These are phyloP conservation scores for Ennomos erosarius DNA, from an alignment of 2,888 invertebrate genomes.

Conservation along the genomic window DNA sequence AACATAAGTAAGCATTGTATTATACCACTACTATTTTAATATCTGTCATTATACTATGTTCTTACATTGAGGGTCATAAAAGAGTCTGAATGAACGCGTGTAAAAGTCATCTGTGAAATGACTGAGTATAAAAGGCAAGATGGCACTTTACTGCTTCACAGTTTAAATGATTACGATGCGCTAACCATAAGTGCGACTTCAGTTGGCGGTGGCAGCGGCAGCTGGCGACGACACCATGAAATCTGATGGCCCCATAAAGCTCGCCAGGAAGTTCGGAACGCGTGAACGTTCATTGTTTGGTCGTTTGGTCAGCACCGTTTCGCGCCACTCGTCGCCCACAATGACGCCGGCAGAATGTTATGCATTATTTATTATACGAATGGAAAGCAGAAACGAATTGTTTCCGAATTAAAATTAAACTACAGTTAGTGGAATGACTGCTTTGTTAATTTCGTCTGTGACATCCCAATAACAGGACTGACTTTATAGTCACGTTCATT, in stretches of 20 bases:
- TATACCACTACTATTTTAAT: too few relatives aligned
- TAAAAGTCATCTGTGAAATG: neutral
- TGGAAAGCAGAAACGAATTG: conserved; percentile 37
- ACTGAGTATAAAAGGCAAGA: conserved; percentile 1
- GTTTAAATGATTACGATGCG: conserved; percentile 23
- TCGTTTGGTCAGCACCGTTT: conserved; percentile 61
- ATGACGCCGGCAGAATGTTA: conserved; percentile 47
- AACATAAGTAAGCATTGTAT: too few relatives aligned
- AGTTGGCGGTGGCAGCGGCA: conserved; percentile 31
- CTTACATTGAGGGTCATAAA: too few relatives aligned
- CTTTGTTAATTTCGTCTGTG: neutral
- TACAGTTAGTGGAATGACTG: conserved; percentile 25
- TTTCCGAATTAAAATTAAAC: conserved; percentile 32
- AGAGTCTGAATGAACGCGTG: neutral
- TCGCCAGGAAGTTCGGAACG: conserved; percentile 69
- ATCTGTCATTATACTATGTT: too few relatives aligned
- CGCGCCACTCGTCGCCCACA: conserved; percentile 67
- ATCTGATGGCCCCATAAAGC: conserved; percentile 68
- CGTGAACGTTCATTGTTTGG: conserved; percentile 70
- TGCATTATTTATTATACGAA: conserved; percentile 41
- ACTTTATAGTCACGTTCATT: too few relatives aligned
- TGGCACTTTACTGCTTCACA: conserved; percentile 9
- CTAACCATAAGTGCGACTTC: conserved; percentile 17
- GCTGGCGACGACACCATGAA: conserved; percentile 54
- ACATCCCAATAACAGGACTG: too few relatives aligned